phyloP scores from a whole-genome alignment of 1,140 invertebrate genomes.

The Drosophila lacertosa region DNA sequence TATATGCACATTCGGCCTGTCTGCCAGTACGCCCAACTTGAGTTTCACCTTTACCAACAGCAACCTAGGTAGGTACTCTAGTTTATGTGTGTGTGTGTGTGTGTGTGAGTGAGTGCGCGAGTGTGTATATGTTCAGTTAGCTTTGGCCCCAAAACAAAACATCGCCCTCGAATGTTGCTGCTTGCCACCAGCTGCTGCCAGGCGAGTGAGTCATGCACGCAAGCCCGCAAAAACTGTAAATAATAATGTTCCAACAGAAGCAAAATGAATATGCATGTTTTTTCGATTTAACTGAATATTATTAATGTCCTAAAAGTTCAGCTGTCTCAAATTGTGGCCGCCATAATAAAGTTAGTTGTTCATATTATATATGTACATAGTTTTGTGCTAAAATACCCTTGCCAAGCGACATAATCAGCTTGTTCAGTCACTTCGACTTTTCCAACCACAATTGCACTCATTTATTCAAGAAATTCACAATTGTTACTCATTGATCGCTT shows the following conservation, averaged over 20 bases:
- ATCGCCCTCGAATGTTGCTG: slow-evolving; percentile 41
- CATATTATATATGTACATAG: slow-evolving; percentile 1
- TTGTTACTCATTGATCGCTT: not conserved
- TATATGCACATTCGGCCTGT: slow-evolving; percentile 14
- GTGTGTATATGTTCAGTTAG: slow-evolving; percentile 24
- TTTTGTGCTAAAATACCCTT: slow-evolving; percentile 16
- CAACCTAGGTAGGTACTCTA: slow-evolving; percentile 22
- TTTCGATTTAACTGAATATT: slow-evolving; percentile 44
- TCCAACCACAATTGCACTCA: not conserved
- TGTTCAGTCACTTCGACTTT: not conserved
- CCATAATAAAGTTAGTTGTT: slow-evolving; percentile 40
- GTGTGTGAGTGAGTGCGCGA: not conserved
- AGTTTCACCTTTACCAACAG: slow-evolving; percentile 21
- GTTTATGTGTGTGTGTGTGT: slow-evolving; percentile 8
- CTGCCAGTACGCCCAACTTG: slow-evolving; percentile 37
- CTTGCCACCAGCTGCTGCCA: slow-evolving; percentile 50
- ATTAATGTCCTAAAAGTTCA: slow-evolving; percentile 31
- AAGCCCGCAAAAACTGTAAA: slow-evolving; percentile 56
- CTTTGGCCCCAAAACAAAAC: slow-evolving; percentile 45
- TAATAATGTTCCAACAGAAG: slow-evolving; percentile 23
- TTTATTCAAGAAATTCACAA: not conserved
- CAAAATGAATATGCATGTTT: slow-evolving; percentile 32
- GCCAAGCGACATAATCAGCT: slow-evolving; percentile 7
- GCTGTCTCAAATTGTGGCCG: slow-evolving; percentile 28
- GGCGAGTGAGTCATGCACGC: slow-evolving; percentile 71